These are phyloP conservation scores for Hypotaenidia okinawae DNA, from an alignment of 2,797 vertebrate species.

Conservation along the genomic window DNA sequence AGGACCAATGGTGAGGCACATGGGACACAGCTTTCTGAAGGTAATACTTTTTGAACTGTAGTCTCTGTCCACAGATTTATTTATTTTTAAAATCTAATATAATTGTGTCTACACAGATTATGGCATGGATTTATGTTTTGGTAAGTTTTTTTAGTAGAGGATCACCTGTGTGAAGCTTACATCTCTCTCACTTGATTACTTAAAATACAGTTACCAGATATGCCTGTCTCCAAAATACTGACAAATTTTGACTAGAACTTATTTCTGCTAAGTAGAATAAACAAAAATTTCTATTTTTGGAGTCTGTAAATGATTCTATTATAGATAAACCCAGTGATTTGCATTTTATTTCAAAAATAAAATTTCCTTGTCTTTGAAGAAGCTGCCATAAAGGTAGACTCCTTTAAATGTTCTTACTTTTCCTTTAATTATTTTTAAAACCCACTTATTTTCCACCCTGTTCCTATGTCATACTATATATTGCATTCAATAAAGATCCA, in stretches of 20 bases:
- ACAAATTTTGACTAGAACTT: neutral
- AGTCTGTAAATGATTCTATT: neutral
- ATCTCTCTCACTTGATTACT: neutral
- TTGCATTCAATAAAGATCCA: neutral
- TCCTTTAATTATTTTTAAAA: neutral
- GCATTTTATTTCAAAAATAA: neutral
- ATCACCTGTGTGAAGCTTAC: neutral
- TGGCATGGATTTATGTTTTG: neutral
- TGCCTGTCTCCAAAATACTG: neutral
- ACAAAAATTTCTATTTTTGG: neutral
- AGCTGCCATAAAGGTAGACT: neutral
- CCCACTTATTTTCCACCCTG: neutral
- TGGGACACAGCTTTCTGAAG: neutral
- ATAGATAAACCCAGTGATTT: neutral
- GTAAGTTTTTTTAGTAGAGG: neutral
- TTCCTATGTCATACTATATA: neutral
- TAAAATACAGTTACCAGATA: neutral
- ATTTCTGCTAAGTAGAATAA: neutral
- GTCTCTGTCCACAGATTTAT: neutral
- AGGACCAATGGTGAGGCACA: neutral
- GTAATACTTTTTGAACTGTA: neutral
- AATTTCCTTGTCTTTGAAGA: neutral
- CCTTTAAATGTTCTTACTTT: neutral
- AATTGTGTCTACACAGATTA: neutral
- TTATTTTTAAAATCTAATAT: neutral